phyloP scores from a whole-genome alignment of 2,113 vertebrate genomes.

The Lepus europaeus region DNA sequence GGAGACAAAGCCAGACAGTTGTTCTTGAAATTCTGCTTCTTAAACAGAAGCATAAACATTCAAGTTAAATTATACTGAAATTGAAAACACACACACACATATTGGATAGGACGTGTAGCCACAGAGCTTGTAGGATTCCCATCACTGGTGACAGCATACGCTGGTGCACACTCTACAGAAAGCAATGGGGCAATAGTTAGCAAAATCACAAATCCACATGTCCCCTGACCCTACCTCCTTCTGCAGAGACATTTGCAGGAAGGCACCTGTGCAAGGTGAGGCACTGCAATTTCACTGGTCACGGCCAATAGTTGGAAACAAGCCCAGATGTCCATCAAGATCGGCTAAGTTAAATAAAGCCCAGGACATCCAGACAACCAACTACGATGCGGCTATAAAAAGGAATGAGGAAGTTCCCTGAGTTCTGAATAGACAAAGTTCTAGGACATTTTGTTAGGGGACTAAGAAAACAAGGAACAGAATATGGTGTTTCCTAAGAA shows the following conservation, averaged over 20 bases:
- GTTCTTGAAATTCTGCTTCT: background rate
- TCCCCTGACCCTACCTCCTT: background rate
- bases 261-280: background rate
- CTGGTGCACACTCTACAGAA: background rate
- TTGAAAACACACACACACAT: no score
- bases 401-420: slow-evolving; percentile 41
- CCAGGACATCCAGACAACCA: background rate
- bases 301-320: background rate
- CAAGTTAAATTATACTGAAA: background rate
- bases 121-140: rapidly evolving
- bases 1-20: background rate
- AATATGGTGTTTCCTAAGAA: background rate
- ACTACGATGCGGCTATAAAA: background rate
- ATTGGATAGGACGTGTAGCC: background rate
- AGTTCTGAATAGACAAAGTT: background rate
- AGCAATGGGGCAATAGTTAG: background rate
- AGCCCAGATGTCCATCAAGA: slow-evolving; percentile 17
- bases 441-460: slow-evolving; percentile 43
- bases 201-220: background rate
- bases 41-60: background rate
- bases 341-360: slow-evolving; percentile 43
- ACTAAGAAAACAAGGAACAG: background rate
- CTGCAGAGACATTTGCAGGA: background rate
- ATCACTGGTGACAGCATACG: background rate
- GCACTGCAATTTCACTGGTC: background rate